Evolutionary conservation across 2,113 vertebrate species (phyloP).

Genomic region (Orycteropus afer): DNA sequence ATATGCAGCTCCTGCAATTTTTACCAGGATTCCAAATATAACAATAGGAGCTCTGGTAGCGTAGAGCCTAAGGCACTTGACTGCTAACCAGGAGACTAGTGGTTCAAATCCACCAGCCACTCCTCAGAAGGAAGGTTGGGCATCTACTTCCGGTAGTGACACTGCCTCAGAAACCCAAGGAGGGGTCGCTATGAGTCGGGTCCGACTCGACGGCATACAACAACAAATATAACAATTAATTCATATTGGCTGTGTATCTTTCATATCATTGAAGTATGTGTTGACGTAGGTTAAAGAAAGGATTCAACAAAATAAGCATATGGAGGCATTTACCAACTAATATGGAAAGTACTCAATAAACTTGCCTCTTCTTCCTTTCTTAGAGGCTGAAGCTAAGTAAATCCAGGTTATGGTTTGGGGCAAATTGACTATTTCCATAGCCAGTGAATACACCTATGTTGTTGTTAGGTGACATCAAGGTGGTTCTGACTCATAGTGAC

Average conservation of each 20-base stretch:
- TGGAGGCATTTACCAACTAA: neutral
- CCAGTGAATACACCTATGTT: neutral
- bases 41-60: no score
- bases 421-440: neutral
- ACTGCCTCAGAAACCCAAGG: no score
- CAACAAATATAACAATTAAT: rapidly evolving
- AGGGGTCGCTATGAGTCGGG: no score
- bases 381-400: neutral
- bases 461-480: neutral
- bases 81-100: no score
- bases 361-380: neutral
- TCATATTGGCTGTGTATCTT: neutral
- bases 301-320: neutral
- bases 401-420: neutral
- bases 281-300: neutral
- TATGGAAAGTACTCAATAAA: neutral
- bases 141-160: no score
- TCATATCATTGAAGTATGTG: neutral
- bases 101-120: no score
- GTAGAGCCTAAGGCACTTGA: no score
- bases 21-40: neutral
- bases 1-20: neutral
- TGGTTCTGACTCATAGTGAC: neutral
- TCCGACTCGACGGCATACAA: no score
- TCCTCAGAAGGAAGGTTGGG: no score